phyloP scores from a whole-genome alignment of 2,888 invertebrate genomes.

The Melinaea marsaeus region DNA sequence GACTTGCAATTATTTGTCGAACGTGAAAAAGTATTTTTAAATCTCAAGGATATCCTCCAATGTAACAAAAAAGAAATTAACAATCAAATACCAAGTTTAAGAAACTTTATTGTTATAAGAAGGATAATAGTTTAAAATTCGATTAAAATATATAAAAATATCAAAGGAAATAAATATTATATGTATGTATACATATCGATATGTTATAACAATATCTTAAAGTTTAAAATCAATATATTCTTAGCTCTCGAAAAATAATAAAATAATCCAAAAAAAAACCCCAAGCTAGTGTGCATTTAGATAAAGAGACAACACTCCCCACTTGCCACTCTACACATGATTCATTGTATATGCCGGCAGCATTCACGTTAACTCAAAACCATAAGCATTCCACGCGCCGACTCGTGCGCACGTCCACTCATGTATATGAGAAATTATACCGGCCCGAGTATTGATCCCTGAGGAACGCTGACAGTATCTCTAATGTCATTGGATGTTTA shows the following conservation, averaged over 20 bases:
- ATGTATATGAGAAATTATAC: conserved; percentile 25
- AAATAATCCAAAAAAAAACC: not conserved
- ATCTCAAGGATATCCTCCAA: too few relatives aligned
- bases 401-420: conserved; percentile 53
- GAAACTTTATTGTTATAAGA: too few relatives aligned
- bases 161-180: not conserved
- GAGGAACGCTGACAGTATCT: conserved; percentile 37
- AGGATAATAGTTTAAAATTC: too few relatives aligned
- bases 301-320: conserved; percentile 36
- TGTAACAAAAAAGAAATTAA: too few relatives aligned
- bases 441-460: conserved; percentile 34
- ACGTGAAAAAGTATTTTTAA: too few relatives aligned
- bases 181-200: not conserved
- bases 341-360: conserved; percentile 34
- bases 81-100: too few relatives aligned
- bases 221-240: conserved; percentile 1
- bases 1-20: too few relatives aligned
- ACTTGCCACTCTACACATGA: conserved; percentile 37
- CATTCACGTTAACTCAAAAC: conserved; percentile 29
- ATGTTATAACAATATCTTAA: not conserved
- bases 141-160: too few relatives aligned
- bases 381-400: conserved; percentile 50
- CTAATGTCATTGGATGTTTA: conserved; percentile 41
- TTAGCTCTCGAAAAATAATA: not conserved
- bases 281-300: conserved; percentile 12